Conservation (phyloP, 1,140 invertebrate genomes). For the Marisa cornuarietis region DNA sequence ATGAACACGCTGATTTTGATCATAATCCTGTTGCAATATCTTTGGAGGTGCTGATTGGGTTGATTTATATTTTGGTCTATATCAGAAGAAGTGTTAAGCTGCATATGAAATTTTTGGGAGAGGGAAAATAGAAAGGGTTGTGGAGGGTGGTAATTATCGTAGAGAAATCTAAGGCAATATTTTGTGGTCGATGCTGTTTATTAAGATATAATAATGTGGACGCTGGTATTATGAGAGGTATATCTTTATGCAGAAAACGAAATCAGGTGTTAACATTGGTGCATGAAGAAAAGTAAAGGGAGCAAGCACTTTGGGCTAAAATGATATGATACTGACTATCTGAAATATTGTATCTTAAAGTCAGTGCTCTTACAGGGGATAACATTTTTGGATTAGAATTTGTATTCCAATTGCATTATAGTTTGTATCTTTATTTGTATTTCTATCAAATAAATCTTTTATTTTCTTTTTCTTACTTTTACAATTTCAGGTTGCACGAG, state of each 20-base stretch:
- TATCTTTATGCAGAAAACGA: too few species aligned
- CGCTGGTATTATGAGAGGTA: too few species aligned
- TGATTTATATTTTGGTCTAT: too few species aligned
- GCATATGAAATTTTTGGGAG: too few species aligned
- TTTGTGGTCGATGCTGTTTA: too few species aligned
- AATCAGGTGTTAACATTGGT: too few species aligned
- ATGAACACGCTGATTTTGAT: neutral
- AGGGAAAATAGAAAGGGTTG: too few species aligned
- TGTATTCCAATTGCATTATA: neutral
- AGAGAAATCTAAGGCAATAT: too few species aligned
- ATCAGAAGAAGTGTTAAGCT: too few species aligned
- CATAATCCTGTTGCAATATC: too few species aligned
- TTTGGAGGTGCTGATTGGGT: too few species aligned
- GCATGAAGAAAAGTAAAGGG: neutral
- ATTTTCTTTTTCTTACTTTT: neutral
- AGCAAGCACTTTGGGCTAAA: neutral
- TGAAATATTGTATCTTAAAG: neutral
- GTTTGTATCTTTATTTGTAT: neutral
- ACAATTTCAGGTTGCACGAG: constrained; percentile 30
- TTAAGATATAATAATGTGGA: neutral
- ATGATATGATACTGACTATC: neutral
- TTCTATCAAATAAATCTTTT: neutral
- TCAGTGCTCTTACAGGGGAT: neutral
- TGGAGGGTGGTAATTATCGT: too few species aligned
- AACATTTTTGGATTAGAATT: neutral